These are phyloP conservation scores for Spodoptera litura DNA, from an alignment of 1,140 invertebrate genomes.

Conservation along the genomic window DNA sequence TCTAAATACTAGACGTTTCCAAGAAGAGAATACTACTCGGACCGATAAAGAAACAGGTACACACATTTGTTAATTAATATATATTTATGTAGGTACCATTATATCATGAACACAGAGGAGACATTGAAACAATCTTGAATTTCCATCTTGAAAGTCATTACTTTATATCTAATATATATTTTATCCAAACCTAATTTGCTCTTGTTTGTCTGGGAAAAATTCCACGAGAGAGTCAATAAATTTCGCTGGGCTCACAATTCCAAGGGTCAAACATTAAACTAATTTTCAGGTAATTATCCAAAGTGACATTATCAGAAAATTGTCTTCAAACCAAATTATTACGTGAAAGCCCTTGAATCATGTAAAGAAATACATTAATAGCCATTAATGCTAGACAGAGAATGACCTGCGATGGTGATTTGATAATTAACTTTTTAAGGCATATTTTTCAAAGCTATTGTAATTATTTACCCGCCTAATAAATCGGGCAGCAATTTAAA, in stretches of 20 bases:
- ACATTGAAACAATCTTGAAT: no score
- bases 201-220: no score
- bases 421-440: background rate
- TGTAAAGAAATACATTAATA: background rate
- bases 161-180: no score
- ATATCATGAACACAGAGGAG: no score
- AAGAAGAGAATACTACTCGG: background rate
- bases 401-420: background rate
- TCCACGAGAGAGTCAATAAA: background rate
- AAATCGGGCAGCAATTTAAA: no score
- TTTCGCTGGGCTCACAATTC: background rate
- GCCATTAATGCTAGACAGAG: slow-evolving; percentile 3
- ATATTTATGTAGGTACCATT: no score
- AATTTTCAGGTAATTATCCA: background rate
- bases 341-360: background rate
- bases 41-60: no score
- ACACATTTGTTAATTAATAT: no score
- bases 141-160: no score
- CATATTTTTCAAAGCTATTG: slow-evolving; percentile 8
- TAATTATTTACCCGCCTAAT: background rate
- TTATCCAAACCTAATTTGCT: no score
- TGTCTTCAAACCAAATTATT: background rate
- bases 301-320: background rate
- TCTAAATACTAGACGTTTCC: background rate
- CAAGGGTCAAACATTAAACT: background rate